A percentile compares a stretch with the other conserved stretches of the same genome.
phyloP scores from a whole-genome alignment of 2,797 vertebrate genomes.

The Acrocephalus scirpaceus region DNA sequence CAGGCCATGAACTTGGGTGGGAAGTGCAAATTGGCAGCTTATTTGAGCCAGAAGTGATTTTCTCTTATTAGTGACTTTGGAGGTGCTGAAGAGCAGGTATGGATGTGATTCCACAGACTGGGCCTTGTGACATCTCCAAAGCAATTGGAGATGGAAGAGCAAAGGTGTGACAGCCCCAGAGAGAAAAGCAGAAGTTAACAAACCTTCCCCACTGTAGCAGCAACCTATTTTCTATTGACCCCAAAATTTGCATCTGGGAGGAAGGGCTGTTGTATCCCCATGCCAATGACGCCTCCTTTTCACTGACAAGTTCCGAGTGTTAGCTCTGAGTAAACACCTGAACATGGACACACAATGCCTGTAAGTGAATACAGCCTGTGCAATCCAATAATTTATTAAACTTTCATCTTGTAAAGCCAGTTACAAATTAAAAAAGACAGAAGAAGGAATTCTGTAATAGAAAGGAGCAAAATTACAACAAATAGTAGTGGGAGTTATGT shows the following conservation, averaged over 20 bases:
- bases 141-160: too few relatives aligned
- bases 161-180: neutral
- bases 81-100: neutral
- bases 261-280: neutral
- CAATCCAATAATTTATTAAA: constrained; percentile 95
- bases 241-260: neutral
- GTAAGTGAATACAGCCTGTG: constrained; percentile 25
- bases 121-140: neutral
- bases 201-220: neutral
- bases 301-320: rapidly evolving
- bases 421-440: constrained; percentile 86
- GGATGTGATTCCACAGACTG: neutral
- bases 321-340: neutral
- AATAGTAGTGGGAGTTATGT: constrained; percentile 65
- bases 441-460: constrained; percentile 71
- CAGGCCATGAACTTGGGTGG: too few relatives aligned
- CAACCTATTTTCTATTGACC: neutral
- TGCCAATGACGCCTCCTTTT: rapidly evolving
- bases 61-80: neutral
- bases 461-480: constrained; percentile 80
- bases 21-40: neutral
- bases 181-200: neutral
- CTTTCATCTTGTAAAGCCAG: constrained; percentile 90
- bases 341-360: neutral
- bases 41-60: neutral